phyloP scores from a whole-genome alignment of 1,140 invertebrate species.

The Leptoteleia sp. region DNA sequence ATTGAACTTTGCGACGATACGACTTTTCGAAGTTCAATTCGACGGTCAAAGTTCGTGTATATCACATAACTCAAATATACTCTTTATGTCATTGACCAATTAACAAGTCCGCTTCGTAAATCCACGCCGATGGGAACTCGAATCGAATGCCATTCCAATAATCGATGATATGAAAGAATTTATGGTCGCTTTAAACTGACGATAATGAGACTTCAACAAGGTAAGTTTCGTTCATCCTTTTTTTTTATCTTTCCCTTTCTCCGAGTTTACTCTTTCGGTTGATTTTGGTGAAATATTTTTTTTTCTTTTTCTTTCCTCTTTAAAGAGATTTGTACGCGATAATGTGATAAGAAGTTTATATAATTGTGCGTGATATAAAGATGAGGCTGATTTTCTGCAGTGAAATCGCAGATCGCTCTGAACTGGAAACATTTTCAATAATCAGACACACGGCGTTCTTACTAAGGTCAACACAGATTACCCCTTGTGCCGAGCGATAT shows the following conservation, averaged over 20 bases:
- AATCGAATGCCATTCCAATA: no score
- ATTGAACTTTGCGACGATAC: slow-evolving; percentile 33
- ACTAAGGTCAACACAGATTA: slow-evolving; percentile 51
- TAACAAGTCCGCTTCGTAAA: slow-evolving; percentile 8
- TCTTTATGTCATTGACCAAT: slow-evolving; percentile 31
- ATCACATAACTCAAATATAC: slow-evolving; percentile 19
- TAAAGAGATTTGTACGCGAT: no score
- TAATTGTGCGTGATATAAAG: no score
- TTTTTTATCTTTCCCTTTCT: no score
- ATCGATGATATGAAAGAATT: no score
- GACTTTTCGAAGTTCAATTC: slow-evolving; percentile 39
- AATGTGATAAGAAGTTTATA: no score
- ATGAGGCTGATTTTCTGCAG: neutral
- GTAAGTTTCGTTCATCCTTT: no score
- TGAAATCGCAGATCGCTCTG: slow-evolving; percentile 3
- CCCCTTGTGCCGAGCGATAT: slow-evolving; percentile 20
- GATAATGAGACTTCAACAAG: no score
- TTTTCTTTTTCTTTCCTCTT: no score
- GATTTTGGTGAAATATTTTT: no score
- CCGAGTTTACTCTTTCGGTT: no score
- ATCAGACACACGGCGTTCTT: slow-evolving; percentile 21
- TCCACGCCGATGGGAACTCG: neutral
- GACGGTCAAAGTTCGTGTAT: slow-evolving; percentile 31
- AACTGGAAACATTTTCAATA: slow-evolving; percentile 38
- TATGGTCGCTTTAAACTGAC: no score